A percentile compares a stretch with the other conserved stretches of the same genome.
These are phyloP conservation scores for Albula goreensis DNA, from an alignment of 2,113 vertebrate species.

Conservation along the genomic window DNA sequence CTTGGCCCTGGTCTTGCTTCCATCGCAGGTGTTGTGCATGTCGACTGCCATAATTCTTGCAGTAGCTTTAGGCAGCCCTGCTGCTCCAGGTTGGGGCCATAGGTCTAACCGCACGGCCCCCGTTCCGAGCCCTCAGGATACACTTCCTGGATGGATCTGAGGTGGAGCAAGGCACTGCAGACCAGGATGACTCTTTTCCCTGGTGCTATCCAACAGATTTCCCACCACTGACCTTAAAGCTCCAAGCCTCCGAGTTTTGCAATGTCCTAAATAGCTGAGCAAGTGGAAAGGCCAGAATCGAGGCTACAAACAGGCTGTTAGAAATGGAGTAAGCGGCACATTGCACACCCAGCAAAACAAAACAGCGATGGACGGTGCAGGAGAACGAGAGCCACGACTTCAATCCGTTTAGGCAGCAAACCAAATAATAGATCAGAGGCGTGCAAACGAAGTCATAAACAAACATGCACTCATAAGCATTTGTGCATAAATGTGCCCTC, in stretches of 20 bases:
- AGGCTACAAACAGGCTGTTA: not conserved
- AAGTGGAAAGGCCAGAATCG: conserved; percentile 5
- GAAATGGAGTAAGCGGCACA: conserved; percentile 51
- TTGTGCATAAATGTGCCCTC: too few relatives aligned
- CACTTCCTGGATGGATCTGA: not conserved
- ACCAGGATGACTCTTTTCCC: not conserved
- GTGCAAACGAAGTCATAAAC: not conserved
- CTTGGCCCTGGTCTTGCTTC: conserved; percentile 16
- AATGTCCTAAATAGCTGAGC: conserved; percentile 9
- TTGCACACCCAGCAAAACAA: conserved; percentile 61
- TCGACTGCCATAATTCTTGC: not conserved
- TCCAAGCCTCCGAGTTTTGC: not conserved
- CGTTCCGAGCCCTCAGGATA: not conserved
- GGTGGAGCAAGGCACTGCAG: not conserved
- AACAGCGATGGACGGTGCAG: conserved; percentile 64
- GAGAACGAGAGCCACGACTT: conserved; percentile 59
- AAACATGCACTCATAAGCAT: conserved; percentile 72
- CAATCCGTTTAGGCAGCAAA: conserved; percentile 78
- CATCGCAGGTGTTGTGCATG: conserved; percentile 31
- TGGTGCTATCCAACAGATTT: not conserved
- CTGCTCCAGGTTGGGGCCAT: not conserved
- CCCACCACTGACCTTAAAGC: not conserved
- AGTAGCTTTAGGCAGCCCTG: not conserved
- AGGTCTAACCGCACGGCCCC: not conserved
- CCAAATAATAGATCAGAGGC: conserved; percentile 65